Base-by-base conservation (phyloP, 2,888 invertebrate genomes). In the Coremacera marginata region DNA sequence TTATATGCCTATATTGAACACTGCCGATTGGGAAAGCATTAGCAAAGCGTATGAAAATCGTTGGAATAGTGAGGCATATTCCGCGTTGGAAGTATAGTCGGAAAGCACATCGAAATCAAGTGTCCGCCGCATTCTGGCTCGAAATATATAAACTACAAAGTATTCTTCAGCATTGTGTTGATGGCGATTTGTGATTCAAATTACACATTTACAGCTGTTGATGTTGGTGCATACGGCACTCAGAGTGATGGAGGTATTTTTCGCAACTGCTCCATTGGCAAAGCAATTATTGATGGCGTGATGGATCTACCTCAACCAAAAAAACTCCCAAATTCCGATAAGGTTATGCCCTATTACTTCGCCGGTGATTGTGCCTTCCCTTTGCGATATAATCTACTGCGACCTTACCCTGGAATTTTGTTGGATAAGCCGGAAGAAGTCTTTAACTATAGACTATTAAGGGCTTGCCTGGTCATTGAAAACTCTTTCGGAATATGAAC, bases 21-120 rank as follows among this genome's bases (percentile, higher is more conserved):
- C 5, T 11, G 4, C 52, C 16, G 73, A 78, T 22, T 78, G 72
- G 62, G 22, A 52, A 27, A 19, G 49, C 31, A 70, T 76, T 52
- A 60, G 74, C 8, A 11, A 73, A 8, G 70, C 77, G n/a, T 80
- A 70, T 57, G 19, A 70, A 5, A 63, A 57, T 25, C 71, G 65
- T 57, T 80, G 75, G 78, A 77, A 78, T 74, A 62, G 79, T 76
- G 80, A 49, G 80, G 80, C 55, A 67, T 79, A 31, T 77, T 78
- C 34, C 70, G 79, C 8, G n/a, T n/a, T n/a, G n/a, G n/a, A n/a
- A n/a, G n/a, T n/a, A n/a, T n/a, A n/a, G n/a, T n/a, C n/a, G n/a
- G n/a, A n/a, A n/a, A n/a, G n/a, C n/a, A n/a, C n/a, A n/a, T 80
- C 3, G 57, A 57, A n/a, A 77, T 80, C n/a, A 71, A 34, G n/a